Percentiles rank a stretch among this genome's conserved stretches.
Conservation (phyloP, 2,113 vertebrate species). For the Melanostigma gelatinosum region DNA sequence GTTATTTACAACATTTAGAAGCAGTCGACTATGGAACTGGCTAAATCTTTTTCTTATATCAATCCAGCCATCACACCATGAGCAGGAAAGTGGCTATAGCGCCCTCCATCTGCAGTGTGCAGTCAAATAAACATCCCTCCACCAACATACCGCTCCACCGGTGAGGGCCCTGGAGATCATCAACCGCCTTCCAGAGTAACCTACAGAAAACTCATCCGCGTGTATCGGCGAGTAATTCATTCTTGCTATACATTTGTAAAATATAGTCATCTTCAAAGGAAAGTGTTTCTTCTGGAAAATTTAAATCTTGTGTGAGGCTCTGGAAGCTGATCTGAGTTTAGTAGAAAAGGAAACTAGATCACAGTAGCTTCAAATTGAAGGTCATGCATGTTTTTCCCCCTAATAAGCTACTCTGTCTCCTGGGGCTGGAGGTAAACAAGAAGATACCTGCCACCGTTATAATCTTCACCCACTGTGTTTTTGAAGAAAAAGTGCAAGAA, state of each 20-base stretch:
- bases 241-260: slow-evolving; percentile 17
- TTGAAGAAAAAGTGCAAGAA: slow-evolving; percentile 62
- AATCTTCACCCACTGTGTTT: slow-evolving; percentile 6
- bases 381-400: slow-evolving; percentile 53
- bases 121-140: slow-evolving; percentile 78
- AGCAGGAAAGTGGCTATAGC: slow-evolving; percentile 52
- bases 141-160: slow-evolving; percentile 57
- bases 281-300: slow-evolving; percentile 11
- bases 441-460: slow-evolving; percentile 22
- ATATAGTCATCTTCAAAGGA: neutral
- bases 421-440: slow-evolving; percentile 19
- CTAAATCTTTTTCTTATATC: slow-evolving; percentile 6
- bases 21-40: slow-evolving; percentile 49
- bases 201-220: neutral
- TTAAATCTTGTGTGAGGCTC: slow-evolving; percentile 36
- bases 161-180: slow-evolving; percentile 57
- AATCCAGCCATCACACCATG: slow-evolving; percentile 49
- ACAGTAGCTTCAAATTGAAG: slow-evolving; percentile 46
- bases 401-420: slow-evolving; percentile 26
- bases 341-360: slow-evolving; percentile 38
- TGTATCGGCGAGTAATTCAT: too few relatives aligned
- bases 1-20: slow-evolving; percentile 69
- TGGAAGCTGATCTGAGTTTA: slow-evolving; percentile 56
- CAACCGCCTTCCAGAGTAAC: slow-evolving; percentile 2
- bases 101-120: slow-evolving; percentile 72